Evolutionary conservation across 2,888 invertebrate genomes (phyloP), one percentile per base, ranked within the genome.

Genomic region (Athetis lepigone): DNA sequence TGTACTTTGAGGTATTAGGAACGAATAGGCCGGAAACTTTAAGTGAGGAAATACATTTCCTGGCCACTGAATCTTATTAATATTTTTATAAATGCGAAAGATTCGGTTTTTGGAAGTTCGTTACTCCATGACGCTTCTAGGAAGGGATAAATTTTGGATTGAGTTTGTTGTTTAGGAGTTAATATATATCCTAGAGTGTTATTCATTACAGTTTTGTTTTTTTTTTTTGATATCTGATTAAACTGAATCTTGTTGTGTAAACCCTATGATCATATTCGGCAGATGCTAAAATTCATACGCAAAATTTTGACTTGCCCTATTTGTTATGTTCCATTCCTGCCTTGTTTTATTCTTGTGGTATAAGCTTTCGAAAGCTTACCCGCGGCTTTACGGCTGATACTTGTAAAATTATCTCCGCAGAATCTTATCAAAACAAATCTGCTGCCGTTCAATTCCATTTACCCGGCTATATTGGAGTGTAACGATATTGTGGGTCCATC

Each of bases 31-130:
- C 79, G 76, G 73, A 67, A 71, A 65, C 43, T 73, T 57, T 56
- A 68, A 64, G 45, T 70, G 62, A 75, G 80, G 80, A 79, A 75
- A 71, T 60, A 63, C 70, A 55, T 69, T 80, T 79, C 78, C 78
- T 79, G 78, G 39, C 60, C 33, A 33, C 33, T 60, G 49, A 57
- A 73, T 75, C 57, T 51, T 36, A 75, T 42, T 21, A 49, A 62
- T 49, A 70, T 70, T 55, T 58, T 63, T 47, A 51, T 58, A 40
- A 51, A 71, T 45, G 40, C 8, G 18, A 68, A 57, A 50, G 37
- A 69, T 50, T 57, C n/a, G 11, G 25, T 16, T 42, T 39, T 49
- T 52, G 23, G 45, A 55, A 50, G 56, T 75, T 51, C 19, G 40
- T 47, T 50, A 27, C 49, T 70, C 21, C 4, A 55, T 51, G 37